A percentile compares a stretch with the other conserved stretches of the same genome.
Evolutionary conservation across 2,888 invertebrate genomes (phyloP).

Genomic region (Anarsia innoxiella): DNA sequence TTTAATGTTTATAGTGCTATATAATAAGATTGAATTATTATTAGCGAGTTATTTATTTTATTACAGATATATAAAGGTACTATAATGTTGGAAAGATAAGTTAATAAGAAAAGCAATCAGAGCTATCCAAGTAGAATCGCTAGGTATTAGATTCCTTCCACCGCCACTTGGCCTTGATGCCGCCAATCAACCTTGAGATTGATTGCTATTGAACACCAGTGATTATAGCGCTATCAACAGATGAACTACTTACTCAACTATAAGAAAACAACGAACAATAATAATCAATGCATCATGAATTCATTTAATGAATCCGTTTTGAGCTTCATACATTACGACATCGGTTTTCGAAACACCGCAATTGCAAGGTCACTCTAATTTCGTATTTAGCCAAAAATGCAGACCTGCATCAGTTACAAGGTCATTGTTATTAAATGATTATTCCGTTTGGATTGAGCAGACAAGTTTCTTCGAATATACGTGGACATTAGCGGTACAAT

Average conservation of each 20-base stretch:
- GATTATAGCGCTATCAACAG: conserved; percentile 13
- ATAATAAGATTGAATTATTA: too few species aligned
- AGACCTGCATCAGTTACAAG: conserved; percentile 17
- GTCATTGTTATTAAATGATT: conserved; percentile 19
- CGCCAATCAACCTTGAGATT: conserved; percentile 15
- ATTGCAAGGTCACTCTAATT: conserved; percentile 20
- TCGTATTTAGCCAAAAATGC: conserved; percentile 16
- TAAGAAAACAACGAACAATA: conserved; percentile 1
- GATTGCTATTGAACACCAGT: conserved; percentile 13
- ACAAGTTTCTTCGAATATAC: conserved; percentile 7
- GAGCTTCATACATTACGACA: conserved; percentile 11
- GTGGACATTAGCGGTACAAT: conserved; percentile 16
- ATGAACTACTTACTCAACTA: conserved; percentile 12
- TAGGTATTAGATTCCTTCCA: too few species aligned
- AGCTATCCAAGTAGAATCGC: too few species aligned
- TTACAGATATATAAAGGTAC: too few species aligned
- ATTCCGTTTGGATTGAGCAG: conserved; percentile 13
- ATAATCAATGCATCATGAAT: conserved; percentile 1
- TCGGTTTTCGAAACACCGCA: conserved; percentile 14
- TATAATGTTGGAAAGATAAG: too few species aligned
- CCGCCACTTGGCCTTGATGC: conserved; percentile 9
- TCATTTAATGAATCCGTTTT: conserved; percentile 1
- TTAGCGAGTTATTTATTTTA: too few species aligned
- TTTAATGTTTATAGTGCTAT: too few species aligned
- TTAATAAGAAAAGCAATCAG: too few species aligned